Evolutionary conservation across 2,888 invertebrate species (phyloP).

Genomic region (Andrena trimmerana): DNA sequence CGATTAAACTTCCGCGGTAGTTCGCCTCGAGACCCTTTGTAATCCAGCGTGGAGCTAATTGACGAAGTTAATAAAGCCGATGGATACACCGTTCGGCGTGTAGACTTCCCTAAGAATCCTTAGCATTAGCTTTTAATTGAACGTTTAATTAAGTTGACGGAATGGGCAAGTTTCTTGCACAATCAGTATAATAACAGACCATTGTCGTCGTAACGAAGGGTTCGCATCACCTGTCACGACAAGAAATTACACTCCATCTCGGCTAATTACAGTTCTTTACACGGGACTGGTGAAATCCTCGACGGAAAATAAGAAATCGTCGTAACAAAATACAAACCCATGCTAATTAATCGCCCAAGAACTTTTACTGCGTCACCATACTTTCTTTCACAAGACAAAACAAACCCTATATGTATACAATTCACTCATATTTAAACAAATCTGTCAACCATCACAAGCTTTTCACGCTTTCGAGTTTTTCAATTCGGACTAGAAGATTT

Average conservation of each 20-base stretch:
- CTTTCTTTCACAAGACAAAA: not conserved
- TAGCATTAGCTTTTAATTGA: slow-evolving; percentile 40
- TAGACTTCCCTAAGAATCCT: not conserved
- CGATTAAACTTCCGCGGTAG: not conserved
- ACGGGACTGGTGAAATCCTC: slow-evolving; percentile 27
- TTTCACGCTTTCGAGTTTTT: too few relatives aligned
- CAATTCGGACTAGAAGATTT: too few relatives aligned
- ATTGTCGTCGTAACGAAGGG: slow-evolving; percentile 52
- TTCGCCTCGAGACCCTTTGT: not conserved
- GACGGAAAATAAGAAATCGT: not conserved
- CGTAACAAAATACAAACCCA: slow-evolving; percentile 21
- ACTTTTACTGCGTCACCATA: slow-evolving; percentile 13
- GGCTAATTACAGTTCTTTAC: slow-evolving; percentile 43
- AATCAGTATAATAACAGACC: slow-evolving; percentile 42
- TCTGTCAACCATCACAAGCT: too few relatives aligned
- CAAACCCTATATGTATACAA: too few relatives aligned
- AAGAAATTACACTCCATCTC: slow-evolving; percentile 39
- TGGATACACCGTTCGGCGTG: not conserved
- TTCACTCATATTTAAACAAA: too few relatives aligned
- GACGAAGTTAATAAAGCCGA: slow-evolving; percentile 13
- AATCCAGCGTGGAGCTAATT: not conserved
- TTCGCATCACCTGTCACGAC: slow-evolving; percentile 45
- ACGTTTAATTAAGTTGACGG: slow-evolving; percentile 33
- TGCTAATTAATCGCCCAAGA: slow-evolving; percentile 36
- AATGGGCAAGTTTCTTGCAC: slow-evolving; percentile 24